Conservation (phyloP, 2,797 vertebrate species). For the Notoglanidium macrostoma region DNA sequence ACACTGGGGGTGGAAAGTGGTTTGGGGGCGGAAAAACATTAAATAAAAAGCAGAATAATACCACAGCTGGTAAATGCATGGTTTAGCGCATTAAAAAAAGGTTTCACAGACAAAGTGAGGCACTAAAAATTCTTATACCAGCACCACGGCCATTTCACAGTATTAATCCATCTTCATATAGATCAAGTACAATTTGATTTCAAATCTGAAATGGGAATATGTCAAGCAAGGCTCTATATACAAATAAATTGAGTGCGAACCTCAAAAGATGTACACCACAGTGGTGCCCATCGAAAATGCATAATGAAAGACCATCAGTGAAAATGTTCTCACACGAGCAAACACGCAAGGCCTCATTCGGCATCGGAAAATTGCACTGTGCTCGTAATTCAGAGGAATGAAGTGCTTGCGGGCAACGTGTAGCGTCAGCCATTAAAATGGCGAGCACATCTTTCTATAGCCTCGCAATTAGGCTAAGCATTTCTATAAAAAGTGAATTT, state of each 20-base stretch:
- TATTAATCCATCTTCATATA: constrained; percentile 1
- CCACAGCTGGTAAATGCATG: constrained; percentile 15
- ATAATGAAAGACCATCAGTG: neutral
- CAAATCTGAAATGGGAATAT: neutral
- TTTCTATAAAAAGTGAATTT: neutral
- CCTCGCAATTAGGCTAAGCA: neutral
- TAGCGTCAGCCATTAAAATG: neutral
- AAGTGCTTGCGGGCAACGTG: neutral
- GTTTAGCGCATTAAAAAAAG: constrained; percentile 5
- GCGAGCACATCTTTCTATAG: neutral
- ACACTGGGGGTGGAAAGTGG: constrained; percentile 62
- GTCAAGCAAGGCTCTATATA: constrained; percentile 3
- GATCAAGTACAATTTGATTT: neutral
- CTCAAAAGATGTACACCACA: neutral
- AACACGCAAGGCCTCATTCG: neutral
- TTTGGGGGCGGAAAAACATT: constrained; percentile 45
- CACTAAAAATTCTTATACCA: neutral
- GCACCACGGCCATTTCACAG: constrained; percentile 6
- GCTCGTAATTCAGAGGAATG: constrained; percentile 5
- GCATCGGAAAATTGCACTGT: neutral
- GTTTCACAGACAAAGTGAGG: constrained; percentile 17
- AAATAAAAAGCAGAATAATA: constrained; percentile 48
- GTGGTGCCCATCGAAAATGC: neutral
- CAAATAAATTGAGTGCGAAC: constrained; percentile 6
- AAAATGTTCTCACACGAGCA: neutral